phyloP scores from a whole-genome alignment of 2,888 invertebrate species.

The Campoletis raptor region DNA sequence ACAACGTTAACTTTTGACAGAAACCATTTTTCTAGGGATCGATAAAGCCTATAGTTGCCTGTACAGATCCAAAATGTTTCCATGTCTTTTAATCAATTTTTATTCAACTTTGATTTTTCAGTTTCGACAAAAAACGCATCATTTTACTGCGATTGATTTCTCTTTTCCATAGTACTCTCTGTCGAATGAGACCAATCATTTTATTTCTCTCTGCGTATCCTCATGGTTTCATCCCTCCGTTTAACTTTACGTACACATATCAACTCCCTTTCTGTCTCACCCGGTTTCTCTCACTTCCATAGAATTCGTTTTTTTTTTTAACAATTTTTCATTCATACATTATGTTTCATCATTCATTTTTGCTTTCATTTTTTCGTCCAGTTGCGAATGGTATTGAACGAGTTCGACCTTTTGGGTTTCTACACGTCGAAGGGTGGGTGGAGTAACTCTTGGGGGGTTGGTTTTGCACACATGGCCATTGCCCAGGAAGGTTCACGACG shows the following conservation, averaged over 20 bases:
- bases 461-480: conserved; percentile 19
- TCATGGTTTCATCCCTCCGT: not conserved
- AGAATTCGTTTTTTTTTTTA: conserved; percentile 15
- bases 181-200: conserved; percentile 32
- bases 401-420: conserved; percentile 51
- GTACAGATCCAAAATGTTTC: not conserved
- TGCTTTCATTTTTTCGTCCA: conserved; percentile 63
- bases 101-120: not conserved
- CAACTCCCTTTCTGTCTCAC: not conserved
- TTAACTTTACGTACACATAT: not conserved
- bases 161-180: conserved; percentile 39
- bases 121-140: not conserved
- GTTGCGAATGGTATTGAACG: conserved; percentile 57
- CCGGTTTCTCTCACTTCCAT: conserved; percentile 19
- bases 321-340: conserved; percentile 34
- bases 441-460: not conserved
- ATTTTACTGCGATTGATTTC: not conserved
- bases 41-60: not conserved
- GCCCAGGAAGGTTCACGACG: conserved; percentile 10
- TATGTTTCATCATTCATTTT: conserved; percentile 56
- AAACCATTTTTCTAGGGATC: not conserved
- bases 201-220: conserved; percentile 30
- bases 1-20: too few relatives aligned
- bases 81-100: not conserved
- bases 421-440: not conserved